phyloP scores from a whole-genome alignment of 2,888 invertebrate species.

The Drosophila cyrtoloma region DNA sequence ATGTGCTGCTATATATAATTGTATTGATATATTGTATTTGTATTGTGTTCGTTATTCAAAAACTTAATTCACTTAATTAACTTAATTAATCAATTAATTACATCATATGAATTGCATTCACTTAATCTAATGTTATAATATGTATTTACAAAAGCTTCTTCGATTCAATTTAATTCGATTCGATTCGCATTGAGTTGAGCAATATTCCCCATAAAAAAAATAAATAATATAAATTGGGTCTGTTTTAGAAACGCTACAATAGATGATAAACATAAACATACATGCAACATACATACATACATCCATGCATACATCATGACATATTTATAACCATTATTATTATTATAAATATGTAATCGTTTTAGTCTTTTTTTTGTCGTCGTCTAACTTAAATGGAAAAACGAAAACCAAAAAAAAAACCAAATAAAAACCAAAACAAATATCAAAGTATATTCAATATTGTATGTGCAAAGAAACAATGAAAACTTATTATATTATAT shows the following conservation, averaged over 20 bases:
- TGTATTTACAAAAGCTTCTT: constrained; percentile 44
- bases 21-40: constrained; percentile 65
- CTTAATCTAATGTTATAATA: constrained; percentile 52
- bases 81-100: constrained; percentile 58
- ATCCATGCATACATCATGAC: constrained; percentile 20
- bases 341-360: constrained; percentile 51
- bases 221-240: not conserved
- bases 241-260: constrained; percentile 53
- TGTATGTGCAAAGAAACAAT: constrained; percentile 68
- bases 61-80: constrained; percentile 58
- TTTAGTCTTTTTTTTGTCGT: constrained; percentile 60
- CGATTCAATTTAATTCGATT: constrained; percentile 62
- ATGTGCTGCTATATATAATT: constrained; percentile 23
- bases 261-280: constrained; percentile 23
- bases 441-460: constrained; percentile 72
- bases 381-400: constrained; percentile 62
- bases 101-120: constrained; percentile 62
- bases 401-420: constrained; percentile 23
- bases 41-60: constrained; percentile 65
- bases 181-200: constrained; percentile 64
- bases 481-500: constrained; percentile 71
- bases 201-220: constrained; percentile 3
- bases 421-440: constrained; percentile 3
- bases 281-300: constrained; percentile 30
- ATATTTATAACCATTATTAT: constrained; percentile 64